Evolutionary conservation across 2,113 vertebrate species (phyloP).

Genomic region (Ameiurus melas): DNA sequence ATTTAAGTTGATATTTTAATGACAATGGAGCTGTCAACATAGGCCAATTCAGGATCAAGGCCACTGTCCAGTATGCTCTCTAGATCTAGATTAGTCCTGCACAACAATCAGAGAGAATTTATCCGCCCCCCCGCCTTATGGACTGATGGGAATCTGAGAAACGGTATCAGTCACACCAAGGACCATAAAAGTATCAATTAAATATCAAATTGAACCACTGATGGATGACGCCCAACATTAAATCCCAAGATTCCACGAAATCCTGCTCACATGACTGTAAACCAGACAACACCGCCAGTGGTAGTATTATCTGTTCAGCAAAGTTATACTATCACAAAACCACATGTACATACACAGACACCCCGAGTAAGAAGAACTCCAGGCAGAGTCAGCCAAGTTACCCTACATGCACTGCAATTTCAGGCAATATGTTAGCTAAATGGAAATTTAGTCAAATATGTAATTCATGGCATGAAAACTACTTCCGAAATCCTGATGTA

Average conservation of each 20-base stretch:
- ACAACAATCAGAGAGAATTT: slow-evolving; percentile 68
- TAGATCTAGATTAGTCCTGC: slow-evolving; percentile 60
- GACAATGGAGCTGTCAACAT: slow-evolving; percentile 4
- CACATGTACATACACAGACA: neutral
- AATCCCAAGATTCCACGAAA: slow-evolving; percentile 62
- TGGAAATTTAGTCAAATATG: slow-evolving; percentile 25
- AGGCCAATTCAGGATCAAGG: slow-evolving; percentile 45
- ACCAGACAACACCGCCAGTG: slow-evolving; percentile 72
- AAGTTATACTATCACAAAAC: slow-evolving; percentile 15
- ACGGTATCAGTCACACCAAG: slow-evolving; percentile 73
- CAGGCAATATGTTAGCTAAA: slow-evolving; percentile 14
- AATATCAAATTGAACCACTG: slow-evolving; percentile 80
- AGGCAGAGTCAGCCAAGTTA: neutral
- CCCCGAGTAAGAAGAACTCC: neutral
- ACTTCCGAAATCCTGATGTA: slow-evolving; percentile 38
- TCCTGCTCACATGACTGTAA: slow-evolving; percentile 70
- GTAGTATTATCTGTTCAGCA: slow-evolving; percentile 51
- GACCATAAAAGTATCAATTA: slow-evolving; percentile 80
- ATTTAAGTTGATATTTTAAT: slow-evolving; percentile 8
- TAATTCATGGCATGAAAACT: slow-evolving; percentile 25
- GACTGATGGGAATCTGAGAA: slow-evolving; percentile 66
- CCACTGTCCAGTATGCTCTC: slow-evolving; percentile 58
- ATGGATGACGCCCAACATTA: slow-evolving; percentile 69
- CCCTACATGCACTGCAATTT: neutral
- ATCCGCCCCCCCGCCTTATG: slow-evolving; percentile 68